Base-by-base conservation (phyloP, 2,113 vertebrate species). In the Scophthalmus maximus region DNA sequence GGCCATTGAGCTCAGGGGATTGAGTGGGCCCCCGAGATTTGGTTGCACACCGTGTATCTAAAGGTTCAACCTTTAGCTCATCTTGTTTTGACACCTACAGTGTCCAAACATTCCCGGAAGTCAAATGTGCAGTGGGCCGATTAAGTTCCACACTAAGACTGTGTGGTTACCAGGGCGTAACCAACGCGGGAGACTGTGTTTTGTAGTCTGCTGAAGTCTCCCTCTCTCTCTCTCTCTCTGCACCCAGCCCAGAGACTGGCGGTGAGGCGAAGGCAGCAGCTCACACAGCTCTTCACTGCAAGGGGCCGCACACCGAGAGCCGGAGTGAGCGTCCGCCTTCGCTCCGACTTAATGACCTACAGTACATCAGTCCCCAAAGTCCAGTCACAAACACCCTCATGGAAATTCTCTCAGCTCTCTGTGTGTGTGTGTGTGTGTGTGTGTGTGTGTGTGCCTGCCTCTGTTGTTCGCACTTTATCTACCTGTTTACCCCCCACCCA, bases 71-170 rank as follows among this genome's bases (percentile, higher is more conserved):
- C 80, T 84, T 78, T 81, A 51, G 76, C 80, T 78, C 52, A 46
- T 75, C 76, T 60, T 86, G 82, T 82, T 86, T 84, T 84, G 78
- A 85, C 88, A 78, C 84, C 64, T 38, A 52, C 49, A 11, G 73
- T 84, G 85, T 79, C 80, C 81, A 83, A 83, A 85, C 76, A 81
- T 79, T 78, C 86, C 86, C 77, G 5, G 70, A 76, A 87, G 84
- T 88, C 65, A 78, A 86, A 88, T 53, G 81, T 46, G 79, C 83
- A 82, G 66, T 25, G 56, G 79, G 81, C 86, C 87, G 89, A 92
- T 89, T 89, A 92, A 88, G 86, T 63, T 67, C 66, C 78, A 74
- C 74, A 30, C 75, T 74, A 80, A 83, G 65, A 70, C 83, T 44
- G 69, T 55, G 81, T 44, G 88, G 77, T 88, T 86, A 88, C 82